Evolutionary conservation across 1,140 invertebrate genomes (phyloP).

Genomic region (Atta colombica): DNA sequence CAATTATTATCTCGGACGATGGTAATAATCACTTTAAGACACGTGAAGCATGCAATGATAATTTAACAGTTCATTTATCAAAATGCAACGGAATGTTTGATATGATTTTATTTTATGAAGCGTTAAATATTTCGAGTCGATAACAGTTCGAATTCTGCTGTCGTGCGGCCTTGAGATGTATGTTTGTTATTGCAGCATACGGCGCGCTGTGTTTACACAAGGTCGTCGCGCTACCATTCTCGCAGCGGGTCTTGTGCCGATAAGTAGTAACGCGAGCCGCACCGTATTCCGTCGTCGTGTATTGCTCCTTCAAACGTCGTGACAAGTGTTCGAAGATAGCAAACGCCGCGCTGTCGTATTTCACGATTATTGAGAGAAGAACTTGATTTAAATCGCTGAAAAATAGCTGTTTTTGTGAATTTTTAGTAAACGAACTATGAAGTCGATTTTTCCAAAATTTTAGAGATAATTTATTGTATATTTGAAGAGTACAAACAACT

Average conservation of each 20-base stretch:
- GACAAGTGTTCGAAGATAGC: not conserved
- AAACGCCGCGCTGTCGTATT: not conserved
- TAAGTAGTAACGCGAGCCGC: not conserved
- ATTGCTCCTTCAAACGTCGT: not conserved
- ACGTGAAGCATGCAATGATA: not conserved
- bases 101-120: not conserved
- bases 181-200: conserved; percentile 3
- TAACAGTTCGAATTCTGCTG: not conserved
- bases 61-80: not conserved
- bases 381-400: too few species aligned
- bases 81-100: not conserved
- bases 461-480: too few species aligned
- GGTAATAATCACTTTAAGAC: not conserved
- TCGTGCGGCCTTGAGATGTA: conserved; percentile 3
- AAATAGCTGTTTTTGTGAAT: too few species aligned
- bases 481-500: too few species aligned
- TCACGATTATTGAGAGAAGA: not conserved
- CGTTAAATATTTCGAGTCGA: conserved; percentile 22
- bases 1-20: not conserved
- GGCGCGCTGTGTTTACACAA: conserved; percentile 5
- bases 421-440: too few species aligned
- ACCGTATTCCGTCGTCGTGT: not conserved
- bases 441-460: too few species aligned
- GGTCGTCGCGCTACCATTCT: conserved; percentile 4
- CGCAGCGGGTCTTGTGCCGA: not conserved